These are phyloP conservation scores for Apomyelois bistriatella DNA, from an alignment of 2,888 invertebrate genomes.

Conservation along the genomic window DNA sequence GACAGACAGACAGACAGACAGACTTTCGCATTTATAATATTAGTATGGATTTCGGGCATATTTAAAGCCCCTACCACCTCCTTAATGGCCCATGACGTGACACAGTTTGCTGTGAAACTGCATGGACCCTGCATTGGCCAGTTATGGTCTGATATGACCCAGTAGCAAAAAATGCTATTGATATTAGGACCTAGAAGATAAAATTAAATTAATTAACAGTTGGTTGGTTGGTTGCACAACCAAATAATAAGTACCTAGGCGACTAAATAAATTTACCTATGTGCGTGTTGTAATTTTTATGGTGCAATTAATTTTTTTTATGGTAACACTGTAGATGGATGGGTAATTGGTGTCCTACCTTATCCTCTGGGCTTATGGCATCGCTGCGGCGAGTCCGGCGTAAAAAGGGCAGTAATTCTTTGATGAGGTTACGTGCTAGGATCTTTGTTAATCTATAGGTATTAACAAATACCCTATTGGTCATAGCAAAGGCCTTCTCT, in stretches of 20 bases:
- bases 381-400: not conserved
- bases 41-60: too few species aligned
- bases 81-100: constrained; percentile 5
- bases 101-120: constrained; percentile 12
- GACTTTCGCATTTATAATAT: too few species aligned
- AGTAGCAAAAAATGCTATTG: constrained; percentile 12
- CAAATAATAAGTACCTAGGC: too few species aligned
- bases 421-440: too few species aligned
- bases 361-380: not conserved
- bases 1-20: too few species aligned
- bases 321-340: not conserved
- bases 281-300: too few species aligned
- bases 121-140: constrained; percentile 7
- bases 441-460: too few species aligned
- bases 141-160: constrained; percentile 14
- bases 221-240: too few species aligned
- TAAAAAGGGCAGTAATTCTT: not conserved
- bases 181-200: constrained; percentile 7
- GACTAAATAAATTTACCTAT: too few species aligned
- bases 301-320: too few species aligned
- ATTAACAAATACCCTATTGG: too few species aligned
- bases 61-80: constrained; percentile 5
- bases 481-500: too few species aligned
- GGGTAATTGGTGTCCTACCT: not conserved
- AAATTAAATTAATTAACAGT: not conserved